These are phyloP conservation scores for Tholera decimalis DNA, from an alignment of 2,888 invertebrate species.

Conservation along the genomic window DNA sequence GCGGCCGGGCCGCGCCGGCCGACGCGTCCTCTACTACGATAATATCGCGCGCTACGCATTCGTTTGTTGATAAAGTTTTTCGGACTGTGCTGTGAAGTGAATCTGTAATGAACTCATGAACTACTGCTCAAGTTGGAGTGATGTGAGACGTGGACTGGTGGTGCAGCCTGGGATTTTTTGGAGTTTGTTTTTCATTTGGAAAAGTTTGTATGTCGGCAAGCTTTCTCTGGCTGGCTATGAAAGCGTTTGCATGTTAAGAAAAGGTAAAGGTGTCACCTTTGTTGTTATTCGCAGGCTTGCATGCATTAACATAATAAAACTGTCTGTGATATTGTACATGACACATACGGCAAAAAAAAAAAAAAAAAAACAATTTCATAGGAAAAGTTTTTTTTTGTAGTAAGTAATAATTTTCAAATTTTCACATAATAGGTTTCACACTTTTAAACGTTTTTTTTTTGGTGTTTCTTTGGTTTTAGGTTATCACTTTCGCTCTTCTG, in stretches of 20 bases:
- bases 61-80: conserved; percentile 19
- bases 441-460: too few species aligned
- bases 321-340: background rate
- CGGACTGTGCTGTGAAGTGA: conserved; percentile 48
- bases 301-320: background rate
- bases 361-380: background rate
- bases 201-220: conserved; percentile 6
- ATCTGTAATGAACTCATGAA: background rate
- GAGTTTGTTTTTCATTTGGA: background rate
- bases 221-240: conserved; percentile 1
- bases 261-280: too few species aligned
- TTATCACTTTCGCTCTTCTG: background rate
- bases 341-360: background rate
- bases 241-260: background rate
- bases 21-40: conserved; percentile 1
- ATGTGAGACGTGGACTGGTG: conserved; percentile 1
- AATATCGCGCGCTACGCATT: background rate
- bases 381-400: background rate
- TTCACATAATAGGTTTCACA: too few species aligned
- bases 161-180: background rate
- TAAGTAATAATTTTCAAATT: too few species aligned
- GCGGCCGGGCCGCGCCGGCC: background rate
- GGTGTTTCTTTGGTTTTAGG: too few species aligned
- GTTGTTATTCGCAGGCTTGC: background rate
- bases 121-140: background rate